Evolutionary conservation across 2,888 invertebrate genomes (phyloP).

Genomic region (Athalia cordata): DNA sequence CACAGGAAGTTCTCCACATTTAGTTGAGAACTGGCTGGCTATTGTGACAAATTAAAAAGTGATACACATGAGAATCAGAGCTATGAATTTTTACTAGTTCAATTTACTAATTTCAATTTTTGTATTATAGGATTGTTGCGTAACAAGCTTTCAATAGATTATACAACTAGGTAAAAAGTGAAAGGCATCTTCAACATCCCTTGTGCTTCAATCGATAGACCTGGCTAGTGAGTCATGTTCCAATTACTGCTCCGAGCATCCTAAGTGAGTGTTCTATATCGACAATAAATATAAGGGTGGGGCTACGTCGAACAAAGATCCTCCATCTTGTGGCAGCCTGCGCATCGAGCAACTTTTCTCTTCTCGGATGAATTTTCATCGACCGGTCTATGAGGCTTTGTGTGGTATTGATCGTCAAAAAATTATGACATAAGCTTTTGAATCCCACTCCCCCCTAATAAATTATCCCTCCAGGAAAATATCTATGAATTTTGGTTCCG

Average conservation of each 20-base stretch:
- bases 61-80: neutral
- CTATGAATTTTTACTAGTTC: neutral
- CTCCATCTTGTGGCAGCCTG: conserved; percentile 61
- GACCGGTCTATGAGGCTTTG: conserved; percentile 63
- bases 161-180: conserved; percentile 3
- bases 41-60: neutral
- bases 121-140: neutral
- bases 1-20: too few relatives aligned
- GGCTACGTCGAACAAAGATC: conserved; percentile 51
- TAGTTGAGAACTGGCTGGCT: neutral
- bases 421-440: conserved; percentile 67
- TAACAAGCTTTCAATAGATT: neutral
- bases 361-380: conserved; percentile 34
- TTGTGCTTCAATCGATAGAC: conserved; percentile 63
- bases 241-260: conserved; percentile 59
- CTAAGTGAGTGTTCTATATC: conserved; percentile 52
- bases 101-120: neutral
- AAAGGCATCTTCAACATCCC: conserved; percentile 11
- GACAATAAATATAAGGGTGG: conserved; percentile 53
- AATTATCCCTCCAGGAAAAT: conserved; percentile 44
- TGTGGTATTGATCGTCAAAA: conserved; percentile 72
- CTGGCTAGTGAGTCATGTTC: conserved; percentile 66
- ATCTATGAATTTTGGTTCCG: conserved; percentile 35
- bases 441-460: conserved; percentile 50
- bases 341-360: conserved; percentile 63